These are phyloP conservation scores for Petrolisthes cinctipes DNA, from an alignment of 2,888 invertebrate species.

Conservation along the genomic window DNA sequence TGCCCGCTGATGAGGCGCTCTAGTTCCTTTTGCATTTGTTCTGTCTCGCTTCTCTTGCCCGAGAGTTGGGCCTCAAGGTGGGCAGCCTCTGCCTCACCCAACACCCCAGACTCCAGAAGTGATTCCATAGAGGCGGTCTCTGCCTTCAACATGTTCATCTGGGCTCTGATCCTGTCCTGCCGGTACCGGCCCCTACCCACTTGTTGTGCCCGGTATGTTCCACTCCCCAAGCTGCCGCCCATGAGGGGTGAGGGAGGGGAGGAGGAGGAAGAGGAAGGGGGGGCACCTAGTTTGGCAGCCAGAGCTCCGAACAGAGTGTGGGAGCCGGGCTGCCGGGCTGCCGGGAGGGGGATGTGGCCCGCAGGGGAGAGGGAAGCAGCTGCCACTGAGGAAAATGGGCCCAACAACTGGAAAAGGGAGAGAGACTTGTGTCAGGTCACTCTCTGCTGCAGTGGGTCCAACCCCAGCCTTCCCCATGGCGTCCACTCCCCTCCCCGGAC, in stretches of 20 bases:
- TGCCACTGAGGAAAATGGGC: conserved; percentile 58
- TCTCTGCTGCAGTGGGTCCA: conserved; percentile 46
- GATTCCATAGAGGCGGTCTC: conserved; percentile 56
- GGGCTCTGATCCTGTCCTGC: conserved; percentile 60
- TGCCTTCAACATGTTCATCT: conserved; percentile 53
- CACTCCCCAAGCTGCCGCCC: conserved; percentile 30
- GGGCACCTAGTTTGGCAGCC: conserved; percentile 33
- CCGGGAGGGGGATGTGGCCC: conserved; percentile 47
- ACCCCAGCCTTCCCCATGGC: conserved; percentile 28
- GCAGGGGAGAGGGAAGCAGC: conserved; percentile 57
- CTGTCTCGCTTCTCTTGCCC: conserved; percentile 43
- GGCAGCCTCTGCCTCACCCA: conserved; percentile 40
- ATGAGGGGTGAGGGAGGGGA: conserved; percentile 45
- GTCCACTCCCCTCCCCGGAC: conserved; percentile 17
- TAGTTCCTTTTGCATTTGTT: conserved; percentile 58
- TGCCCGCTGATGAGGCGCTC: conserved; percentile 64
- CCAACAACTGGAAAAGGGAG: conserved; percentile 64
- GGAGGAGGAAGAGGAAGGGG: conserved; percentile 43
- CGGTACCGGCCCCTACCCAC: conserved; percentile 49
- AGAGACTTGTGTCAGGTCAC: conserved; percentile 60
- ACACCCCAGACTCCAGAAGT: conserved; percentile 46
- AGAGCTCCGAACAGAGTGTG: conserved; percentile 42
- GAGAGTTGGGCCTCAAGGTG: conserved; percentile 45
- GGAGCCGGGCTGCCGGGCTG: conserved; percentile 47
- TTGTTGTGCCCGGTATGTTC: conserved; percentile 3